These are phyloP conservation scores for Poecilia velifera DNA, from an alignment of 2,797 vertebrate genomes.

Conservation along the genomic window DNA sequence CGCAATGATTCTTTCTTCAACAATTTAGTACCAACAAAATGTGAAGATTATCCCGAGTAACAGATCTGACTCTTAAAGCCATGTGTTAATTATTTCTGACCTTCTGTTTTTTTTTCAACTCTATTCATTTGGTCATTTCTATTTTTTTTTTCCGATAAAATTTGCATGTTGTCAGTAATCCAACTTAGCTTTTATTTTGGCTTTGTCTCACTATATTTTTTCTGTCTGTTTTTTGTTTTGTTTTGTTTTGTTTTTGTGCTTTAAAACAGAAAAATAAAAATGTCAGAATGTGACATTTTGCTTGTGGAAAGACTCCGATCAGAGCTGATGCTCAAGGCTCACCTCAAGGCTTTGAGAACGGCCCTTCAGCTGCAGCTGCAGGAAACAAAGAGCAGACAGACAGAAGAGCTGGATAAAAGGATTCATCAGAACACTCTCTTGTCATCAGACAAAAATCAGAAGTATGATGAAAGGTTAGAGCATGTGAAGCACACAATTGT, in stretches of 20 bases:
- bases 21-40: neutral
- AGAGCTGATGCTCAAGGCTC: conserved; percentile 63
- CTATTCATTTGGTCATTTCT: neutral
- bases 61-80: neutral
- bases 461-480: conserved; percentile 53
- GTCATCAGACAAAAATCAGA: conserved; percentile 40
- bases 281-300: conserved; percentile 70
- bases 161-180: neutral
- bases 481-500: conserved; percentile 41
- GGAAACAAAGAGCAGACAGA: conserved; percentile 68
- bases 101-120: neutral
- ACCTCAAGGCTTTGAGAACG: conserved; percentile 69
- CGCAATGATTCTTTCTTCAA: neutral
- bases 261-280: conserved; percentile 30
- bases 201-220: neutral
- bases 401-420: conserved; percentile 73
- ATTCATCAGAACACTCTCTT: conserved; percentile 73
- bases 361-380: conserved; percentile 72
- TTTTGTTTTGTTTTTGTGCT: neutral
- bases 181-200: neutral
- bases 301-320: conserved; percentile 59
- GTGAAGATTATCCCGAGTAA: neutral
- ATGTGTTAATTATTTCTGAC: neutral
- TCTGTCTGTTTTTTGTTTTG: neutral
- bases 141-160: neutral